These are phyloP conservation scores for Sylvilagus bachmani DNA, from an alignment of 2,113 vertebrate species.

Conservation along the genomic window DNA sequence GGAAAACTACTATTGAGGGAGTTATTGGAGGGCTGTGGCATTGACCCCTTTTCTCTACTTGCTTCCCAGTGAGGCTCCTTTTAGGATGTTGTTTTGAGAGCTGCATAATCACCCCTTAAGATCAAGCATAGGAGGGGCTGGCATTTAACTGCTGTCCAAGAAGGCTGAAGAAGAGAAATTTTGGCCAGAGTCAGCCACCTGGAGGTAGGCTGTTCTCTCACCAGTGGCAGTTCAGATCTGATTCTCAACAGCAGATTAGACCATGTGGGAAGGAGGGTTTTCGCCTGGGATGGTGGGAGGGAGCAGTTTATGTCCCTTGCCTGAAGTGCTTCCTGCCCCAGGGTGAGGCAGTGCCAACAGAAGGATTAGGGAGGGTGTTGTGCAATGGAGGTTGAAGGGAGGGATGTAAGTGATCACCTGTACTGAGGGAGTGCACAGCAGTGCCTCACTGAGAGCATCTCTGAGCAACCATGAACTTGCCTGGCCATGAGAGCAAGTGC, in stretches of 20 bases:
- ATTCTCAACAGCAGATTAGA: background rate
- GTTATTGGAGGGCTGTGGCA: background rate
- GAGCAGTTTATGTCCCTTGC: background rate
- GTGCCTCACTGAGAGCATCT: background rate
- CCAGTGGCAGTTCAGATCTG: background rate
- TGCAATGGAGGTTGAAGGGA: background rate
- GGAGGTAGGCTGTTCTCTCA: too few species aligned
- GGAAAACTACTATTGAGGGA: background rate
- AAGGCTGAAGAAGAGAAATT: background rate
- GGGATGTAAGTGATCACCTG: background rate
- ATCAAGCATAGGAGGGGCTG: background rate
- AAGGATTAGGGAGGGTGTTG: background rate
- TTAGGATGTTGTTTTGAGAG: background rate
- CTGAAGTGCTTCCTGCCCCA: background rate
- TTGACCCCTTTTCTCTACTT: background rate
- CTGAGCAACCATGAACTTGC: background rate
- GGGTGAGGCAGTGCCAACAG: background rate
- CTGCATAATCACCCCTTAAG: background rate
- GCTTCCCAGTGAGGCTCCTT: background rate
- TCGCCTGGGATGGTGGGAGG: rapidly evolving
- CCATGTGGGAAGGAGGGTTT: background rate
- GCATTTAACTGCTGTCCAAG: background rate
- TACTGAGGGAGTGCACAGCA: background rate
- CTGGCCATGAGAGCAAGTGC: background rate
- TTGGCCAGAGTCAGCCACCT: background rate